Conservation (phyloP, 2,888 invertebrate species). For the Abrostola triplasia region DNA sequence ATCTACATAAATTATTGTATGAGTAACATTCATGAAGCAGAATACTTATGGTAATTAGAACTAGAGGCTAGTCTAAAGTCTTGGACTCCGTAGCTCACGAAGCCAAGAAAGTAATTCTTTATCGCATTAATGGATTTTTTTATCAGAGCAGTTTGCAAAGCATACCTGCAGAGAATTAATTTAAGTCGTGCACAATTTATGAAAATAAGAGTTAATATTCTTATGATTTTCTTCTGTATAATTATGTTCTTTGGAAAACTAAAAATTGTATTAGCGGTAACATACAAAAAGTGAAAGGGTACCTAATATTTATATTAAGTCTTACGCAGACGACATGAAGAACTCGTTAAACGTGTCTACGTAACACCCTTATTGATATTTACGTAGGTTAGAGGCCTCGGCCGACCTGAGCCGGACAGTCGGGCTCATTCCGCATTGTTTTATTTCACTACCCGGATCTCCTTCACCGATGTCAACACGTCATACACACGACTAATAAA, state of each 20-base stretch:
- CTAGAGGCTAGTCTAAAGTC: conserved; percentile 7
- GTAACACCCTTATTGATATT: conserved; percentile 37
- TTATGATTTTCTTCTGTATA: too few species aligned
- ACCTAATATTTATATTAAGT: neutral
- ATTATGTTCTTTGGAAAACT: too few species aligned
- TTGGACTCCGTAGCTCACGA: conserved; percentile 4
- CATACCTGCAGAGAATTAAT: conserved; percentile 41
- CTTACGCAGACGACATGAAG: conserved; percentile 30
- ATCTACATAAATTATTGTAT: too few species aligned
- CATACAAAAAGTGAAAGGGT: neutral
- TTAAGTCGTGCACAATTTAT: conserved; percentile 13
- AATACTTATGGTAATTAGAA: neutral
- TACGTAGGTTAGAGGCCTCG: conserved; percentile 36
- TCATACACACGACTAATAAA: conserved; percentile 50
- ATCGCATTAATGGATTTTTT: conserved; percentile 40
- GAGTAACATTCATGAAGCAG: neutral
- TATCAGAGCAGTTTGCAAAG: conserved; percentile 24
- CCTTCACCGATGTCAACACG: conserved; percentile 53
- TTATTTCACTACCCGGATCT: conserved; percentile 45
- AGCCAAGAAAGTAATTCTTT: conserved; percentile 10
- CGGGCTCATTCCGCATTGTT: conserved; percentile 38
- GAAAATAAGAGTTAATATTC: too few species aligned
- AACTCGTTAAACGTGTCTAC: conserved; percentile 25
- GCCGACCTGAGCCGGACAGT: conserved; percentile 46
- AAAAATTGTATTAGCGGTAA: neutral